Evolutionary conservation across 2,113 vertebrate genomes (phyloP), one percentile per base, ranked within the genome.

Genomic region (Caranx melampygus): DNA sequence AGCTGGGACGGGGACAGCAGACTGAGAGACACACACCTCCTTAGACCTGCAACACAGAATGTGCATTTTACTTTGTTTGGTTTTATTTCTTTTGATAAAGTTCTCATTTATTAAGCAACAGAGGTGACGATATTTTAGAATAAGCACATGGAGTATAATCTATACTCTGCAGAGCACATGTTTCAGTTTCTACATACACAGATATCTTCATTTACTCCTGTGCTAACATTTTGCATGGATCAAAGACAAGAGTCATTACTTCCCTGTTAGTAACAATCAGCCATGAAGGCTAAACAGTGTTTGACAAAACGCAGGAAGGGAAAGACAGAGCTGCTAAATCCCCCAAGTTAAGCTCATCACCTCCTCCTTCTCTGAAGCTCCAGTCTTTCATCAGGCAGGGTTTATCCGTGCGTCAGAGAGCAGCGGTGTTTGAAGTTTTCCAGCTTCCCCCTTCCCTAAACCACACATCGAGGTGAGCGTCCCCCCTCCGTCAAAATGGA

Each of bases 291-390:
- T 75, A 67, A 87, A 82, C 33, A 9, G 75, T 81, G 84, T 89
- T 88, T n/a, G 47, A 91, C 76, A 78, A 85, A 92, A 87, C 5
- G 40, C 75, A 45, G 70, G 68, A 83, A 85, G 78, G 66, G 55
- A 87, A 75, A 83, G 82, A 89, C 83, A 77, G 72, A 70, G 84
- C 77, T 51, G 66, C 54, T 88, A 92, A 93, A 93, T 92, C 94
- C 90, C 58, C 81, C 81, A 90, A 91, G 90, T 92, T 95, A 93
- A 94, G 89, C 92, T 75, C 81, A 72, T 78, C 83, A 72, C 85
- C 78, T 85, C 80, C 62, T 80, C 82, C 80, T 68, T 70, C 85
- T 92, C 66, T 79, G 79, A 88, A 88, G 87, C 83, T 78, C 47
- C 8, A 44, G 81, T 83, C 90, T 93, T 93, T 93, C 90, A 93